Evolutionary conservation across 2,888 invertebrate species (phyloP).

Genomic region (Hirtodrosophila confusa): DNA sequence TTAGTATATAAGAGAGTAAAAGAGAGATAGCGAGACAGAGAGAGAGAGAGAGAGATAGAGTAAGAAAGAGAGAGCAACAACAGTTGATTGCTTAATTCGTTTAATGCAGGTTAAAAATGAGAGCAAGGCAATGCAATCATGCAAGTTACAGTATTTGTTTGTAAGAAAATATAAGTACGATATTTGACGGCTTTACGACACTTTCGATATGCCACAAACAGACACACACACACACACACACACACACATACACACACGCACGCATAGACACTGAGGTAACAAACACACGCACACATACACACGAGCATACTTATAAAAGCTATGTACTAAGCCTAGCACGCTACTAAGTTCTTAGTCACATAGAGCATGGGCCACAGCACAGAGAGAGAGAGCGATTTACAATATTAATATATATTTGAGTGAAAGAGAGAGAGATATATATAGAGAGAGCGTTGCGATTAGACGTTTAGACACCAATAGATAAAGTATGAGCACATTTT

Average conservation of each 20-base stretch:
- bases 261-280: conserved; percentile 17
- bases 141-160: conserved; percentile 53
- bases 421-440: conserved; percentile 36
- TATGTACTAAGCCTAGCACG: conserved; percentile 70
- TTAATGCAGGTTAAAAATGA: conserved; percentile 26
- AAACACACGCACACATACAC: conserved; percentile 33
- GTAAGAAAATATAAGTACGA: conserved; percentile 37
- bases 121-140: conserved; percentile 65
- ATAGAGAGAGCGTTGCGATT: conserved; percentile 63
- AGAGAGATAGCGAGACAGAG: conserved; percentile 8
- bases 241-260: conserved; percentile 20
- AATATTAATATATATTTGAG: conserved; percentile 25
- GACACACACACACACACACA: conserved; percentile 16
- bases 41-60: conserved; percentile 10
- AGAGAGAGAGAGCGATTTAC: conserved; percentile 37
- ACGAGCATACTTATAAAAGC: conserved; percentile 43
- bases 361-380: conserved; percentile 68
- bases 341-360: conserved; percentile 66
- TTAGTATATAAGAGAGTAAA: conserved; percentile 6
- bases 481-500: conserved; percentile 44
- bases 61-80: conserved; percentile 35
- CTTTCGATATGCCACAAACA: conserved; percentile 41
- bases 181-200: conserved; percentile 38
- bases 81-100: conserved; percentile 36
- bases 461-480: conserved; percentile 73